phyloP scores from a whole-genome alignment of 2,113 vertebrate species.

The Aleadryas rufinucha region DNA sequence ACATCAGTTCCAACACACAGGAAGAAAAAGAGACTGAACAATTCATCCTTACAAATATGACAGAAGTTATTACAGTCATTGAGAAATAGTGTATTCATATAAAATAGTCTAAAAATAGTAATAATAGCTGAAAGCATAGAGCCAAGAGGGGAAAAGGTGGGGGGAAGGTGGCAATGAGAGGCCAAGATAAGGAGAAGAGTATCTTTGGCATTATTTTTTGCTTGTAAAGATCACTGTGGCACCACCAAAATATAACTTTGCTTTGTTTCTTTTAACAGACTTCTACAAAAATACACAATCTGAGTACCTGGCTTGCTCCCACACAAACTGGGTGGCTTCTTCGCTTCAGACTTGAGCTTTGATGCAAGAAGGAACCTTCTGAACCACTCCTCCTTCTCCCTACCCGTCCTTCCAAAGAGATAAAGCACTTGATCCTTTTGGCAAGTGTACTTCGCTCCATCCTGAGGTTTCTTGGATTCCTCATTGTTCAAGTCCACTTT shows the following conservation, averaged over 20 bases:
- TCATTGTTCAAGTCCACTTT: slow-evolving; percentile 72
- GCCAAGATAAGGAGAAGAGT: not conserved
- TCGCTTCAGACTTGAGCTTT: slow-evolving; percentile 79
- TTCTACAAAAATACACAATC: not conserved
- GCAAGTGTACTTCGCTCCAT: slow-evolving; percentile 51
- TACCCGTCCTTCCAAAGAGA: slow-evolving; percentile 93
- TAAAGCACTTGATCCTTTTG: slow-evolving; percentile 86
- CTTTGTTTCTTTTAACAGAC: not conserved
- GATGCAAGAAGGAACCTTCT: slow-evolving; percentile 87
- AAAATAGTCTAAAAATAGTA: not conserved
- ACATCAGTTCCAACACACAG: not conserved
- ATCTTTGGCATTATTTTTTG: not conserved
- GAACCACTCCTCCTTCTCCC: slow-evolving; percentile 99
- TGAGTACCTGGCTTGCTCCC: slow-evolving; percentile 81
- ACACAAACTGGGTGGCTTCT: slow-evolving; percentile 70
- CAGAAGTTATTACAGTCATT: not conserved
- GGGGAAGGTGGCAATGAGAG: not conserved
- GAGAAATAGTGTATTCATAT: not conserved
- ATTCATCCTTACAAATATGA: not conserved
- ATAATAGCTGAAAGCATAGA: not conserved
- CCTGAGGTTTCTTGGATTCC: slow-evolving; percentile 77
- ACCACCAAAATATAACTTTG: not conserved
- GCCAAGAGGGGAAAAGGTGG: not conserved
- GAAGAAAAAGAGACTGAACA: not conserved
- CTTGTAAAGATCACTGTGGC: not conserved